Percentiles rank a stretch among this genome's conserved stretches.
Evolutionary conservation across 2,113 vertebrate genomes (phyloP).

Genomic region (Semnornis frantzii): DNA sequence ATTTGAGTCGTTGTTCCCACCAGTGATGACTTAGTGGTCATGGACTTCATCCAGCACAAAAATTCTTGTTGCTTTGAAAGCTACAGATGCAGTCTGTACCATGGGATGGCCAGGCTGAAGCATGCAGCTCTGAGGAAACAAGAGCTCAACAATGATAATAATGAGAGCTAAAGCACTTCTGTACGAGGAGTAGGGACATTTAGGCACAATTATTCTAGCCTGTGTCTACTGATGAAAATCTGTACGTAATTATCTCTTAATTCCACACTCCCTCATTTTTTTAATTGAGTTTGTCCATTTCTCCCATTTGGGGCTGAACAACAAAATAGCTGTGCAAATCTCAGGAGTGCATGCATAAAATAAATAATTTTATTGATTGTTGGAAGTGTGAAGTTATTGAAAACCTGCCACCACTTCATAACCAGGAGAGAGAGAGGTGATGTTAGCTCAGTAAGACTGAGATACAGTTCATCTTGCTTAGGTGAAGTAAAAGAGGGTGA

Average conservation of each 20-base stretch:
- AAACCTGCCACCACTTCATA: background rate
- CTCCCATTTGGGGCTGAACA: background rate
- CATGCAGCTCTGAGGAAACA: background rate
- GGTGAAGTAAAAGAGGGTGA: background rate
- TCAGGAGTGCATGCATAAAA: background rate
- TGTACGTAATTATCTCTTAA: background rate
- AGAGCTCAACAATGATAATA: background rate
- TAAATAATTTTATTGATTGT: background rate
- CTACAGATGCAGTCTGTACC: background rate
- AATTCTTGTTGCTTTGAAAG: background rate
- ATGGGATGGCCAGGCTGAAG: background rate
- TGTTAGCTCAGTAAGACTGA: background rate
- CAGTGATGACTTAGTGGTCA: background rate
- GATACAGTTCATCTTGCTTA: background rate
- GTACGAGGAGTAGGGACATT: background rate
- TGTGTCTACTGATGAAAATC: background rate
- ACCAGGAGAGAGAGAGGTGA: background rate
- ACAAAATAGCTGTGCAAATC: background rate
- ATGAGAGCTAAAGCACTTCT: background rate
- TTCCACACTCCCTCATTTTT: background rate
- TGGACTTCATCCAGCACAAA: background rate
- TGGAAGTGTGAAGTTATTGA: background rate
- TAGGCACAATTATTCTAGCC: background rate
- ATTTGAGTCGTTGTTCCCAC: constrained; percentile 5
- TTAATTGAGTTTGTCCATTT: background rate